These are phyloP conservation scores for Haliaeetus leucogaster DNA, from an alignment of 2,113 vertebrate species.

Conservation along the genomic window DNA sequence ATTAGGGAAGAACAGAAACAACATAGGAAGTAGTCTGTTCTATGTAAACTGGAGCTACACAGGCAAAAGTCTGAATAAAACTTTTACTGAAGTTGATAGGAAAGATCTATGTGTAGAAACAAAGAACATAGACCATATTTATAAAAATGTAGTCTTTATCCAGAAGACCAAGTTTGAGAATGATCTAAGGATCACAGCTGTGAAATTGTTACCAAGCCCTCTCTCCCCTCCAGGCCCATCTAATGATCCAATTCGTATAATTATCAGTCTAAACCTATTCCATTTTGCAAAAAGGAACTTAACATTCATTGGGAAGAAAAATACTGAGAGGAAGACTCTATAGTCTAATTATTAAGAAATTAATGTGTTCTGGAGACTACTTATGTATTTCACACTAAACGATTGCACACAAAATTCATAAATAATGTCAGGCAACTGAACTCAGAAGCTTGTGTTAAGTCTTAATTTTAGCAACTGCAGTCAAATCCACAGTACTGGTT, in stretches of 20 bases:
- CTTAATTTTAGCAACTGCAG: neutral
- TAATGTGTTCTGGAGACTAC: neutral
- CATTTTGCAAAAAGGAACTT: neutral
- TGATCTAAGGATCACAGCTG: neutral
- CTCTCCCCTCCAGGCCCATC: neutral
- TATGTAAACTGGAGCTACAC: neutral
- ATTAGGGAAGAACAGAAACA: neutral
- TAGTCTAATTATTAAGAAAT: neutral
- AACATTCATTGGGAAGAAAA: neutral
- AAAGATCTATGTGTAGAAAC: neutral
- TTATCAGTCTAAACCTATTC: neutral
- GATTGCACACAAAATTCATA: neutral
- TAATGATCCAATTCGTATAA: neutral
- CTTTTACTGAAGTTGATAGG: neutral
- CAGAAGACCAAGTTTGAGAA: neutral
- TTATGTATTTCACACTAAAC: neutral
- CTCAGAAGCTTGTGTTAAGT: neutral
- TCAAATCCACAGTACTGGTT: neutral
- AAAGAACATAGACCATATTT: neutral
- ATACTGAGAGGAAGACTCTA: neutral
- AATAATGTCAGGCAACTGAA: neutral
- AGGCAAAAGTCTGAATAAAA: neutral
- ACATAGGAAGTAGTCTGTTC: neutral
- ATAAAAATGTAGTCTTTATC: neutral
- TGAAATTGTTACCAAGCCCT: neutral